Evolutionary conservation across 2,888 invertebrate genomes (phyloP).

Genomic region (Drymonia ruficornis): DNA sequence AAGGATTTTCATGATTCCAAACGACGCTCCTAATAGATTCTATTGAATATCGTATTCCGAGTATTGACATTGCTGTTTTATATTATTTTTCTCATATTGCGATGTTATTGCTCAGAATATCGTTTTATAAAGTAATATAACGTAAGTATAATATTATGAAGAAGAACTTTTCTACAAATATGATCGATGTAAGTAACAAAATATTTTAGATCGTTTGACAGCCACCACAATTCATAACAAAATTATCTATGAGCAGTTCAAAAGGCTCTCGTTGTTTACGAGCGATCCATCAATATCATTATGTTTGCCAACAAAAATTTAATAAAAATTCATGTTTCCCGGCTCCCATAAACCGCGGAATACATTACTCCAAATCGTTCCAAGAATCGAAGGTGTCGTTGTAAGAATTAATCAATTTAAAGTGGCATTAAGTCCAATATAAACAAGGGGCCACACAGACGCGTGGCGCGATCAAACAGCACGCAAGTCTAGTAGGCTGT

Average conservation of each 20-base stretch:
- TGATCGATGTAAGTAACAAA: too few relatives aligned
- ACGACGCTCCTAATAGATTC: slow-evolving; percentile 53
- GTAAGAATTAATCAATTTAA: slow-evolving; percentile 80
- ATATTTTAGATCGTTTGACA: too few relatives aligned
- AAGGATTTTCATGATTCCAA: slow-evolving; percentile 67
- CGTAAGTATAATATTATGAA: too few relatives aligned
- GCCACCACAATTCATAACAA: too few relatives aligned
- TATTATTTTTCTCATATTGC: neutral
- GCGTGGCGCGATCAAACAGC: slow-evolving; percentile 73
- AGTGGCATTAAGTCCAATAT: slow-evolving; percentile 79
- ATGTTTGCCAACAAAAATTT: neutral
- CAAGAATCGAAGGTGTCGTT: slow-evolving; percentile 67
- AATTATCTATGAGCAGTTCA: too few relatives aligned
- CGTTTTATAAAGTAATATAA: too few relatives aligned
- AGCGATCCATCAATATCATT: slow-evolving; percentile 4
- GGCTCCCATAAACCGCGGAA: neutral
- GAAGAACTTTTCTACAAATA: too few relatives aligned
- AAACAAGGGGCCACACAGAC: slow-evolving; percentile 78
- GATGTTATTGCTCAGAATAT: too few relatives aligned
- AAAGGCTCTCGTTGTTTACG: neutral
- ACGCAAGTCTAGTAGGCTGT: slow-evolving; percentile 71
- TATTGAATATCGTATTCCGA: slow-evolving; percentile 49
- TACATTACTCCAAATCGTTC: slow-evolving; percentile 42
- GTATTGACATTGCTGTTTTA: slow-evolving; percentile 6
- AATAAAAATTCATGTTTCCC: slow-evolving; percentile 7